phyloP scores from a whole-genome alignment of 2,113 vertebrate species.

The Tetraodon nigroviridis region DNA sequence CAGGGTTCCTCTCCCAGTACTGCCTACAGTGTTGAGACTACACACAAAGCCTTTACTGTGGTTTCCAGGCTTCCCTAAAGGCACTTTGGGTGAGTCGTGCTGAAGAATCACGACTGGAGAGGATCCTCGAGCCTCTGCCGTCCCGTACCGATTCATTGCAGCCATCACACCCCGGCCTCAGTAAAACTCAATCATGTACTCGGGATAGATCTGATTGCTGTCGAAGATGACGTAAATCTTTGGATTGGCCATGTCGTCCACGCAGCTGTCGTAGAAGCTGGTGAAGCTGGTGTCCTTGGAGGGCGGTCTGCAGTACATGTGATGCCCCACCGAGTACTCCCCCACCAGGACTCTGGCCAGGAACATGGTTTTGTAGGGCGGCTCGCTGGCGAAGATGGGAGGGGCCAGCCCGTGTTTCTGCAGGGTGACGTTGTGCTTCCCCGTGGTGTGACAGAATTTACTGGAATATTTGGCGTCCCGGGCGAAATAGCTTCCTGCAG shows the following conservation, averaged over 20 bases:
- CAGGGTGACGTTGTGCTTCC: slow-evolving; percentile 84
- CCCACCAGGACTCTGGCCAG: slow-evolving; percentile 91
- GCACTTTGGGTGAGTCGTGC: slow-evolving; percentile 56
- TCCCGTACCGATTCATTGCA: background rate
- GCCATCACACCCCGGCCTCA: slow-evolving; percentile 56
- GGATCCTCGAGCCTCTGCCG: background rate
- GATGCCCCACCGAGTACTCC: slow-evolving; percentile 85
- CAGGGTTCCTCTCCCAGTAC: background rate
- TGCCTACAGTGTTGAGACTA: slow-evolving; percentile 24
- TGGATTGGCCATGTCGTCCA: slow-evolving; percentile 90
- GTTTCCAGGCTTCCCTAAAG: slow-evolving; percentile 43
- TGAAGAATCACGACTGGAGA: slow-evolving; percentile 31
- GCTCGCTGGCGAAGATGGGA: slow-evolving; percentile 70
- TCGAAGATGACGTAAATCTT: slow-evolving; percentile 97
- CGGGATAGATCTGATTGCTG: slow-evolving; percentile 95
- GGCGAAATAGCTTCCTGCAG: slow-evolving; percentile 91
- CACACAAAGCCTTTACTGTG: slow-evolving; percentile 33
- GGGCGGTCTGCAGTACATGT: slow-evolving; percentile 87
- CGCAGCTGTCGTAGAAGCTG: slow-evolving; percentile 95
- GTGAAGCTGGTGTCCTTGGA: slow-evolving; percentile 91
- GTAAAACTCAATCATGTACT: slow-evolving; percentile 92
- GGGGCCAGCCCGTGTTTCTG: slow-evolving; percentile 72
- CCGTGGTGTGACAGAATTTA: slow-evolving; percentile 89
- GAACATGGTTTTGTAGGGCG: slow-evolving; percentile 87
- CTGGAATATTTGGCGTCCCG: slow-evolving; percentile 90